A percentile compares a stretch with the other conserved stretches of the same genome.
These are phyloP conservation scores for Sebastes jordani DNA, from an alignment of 2,797 vertebrate genomes.

Conservation along the genomic window DNA sequence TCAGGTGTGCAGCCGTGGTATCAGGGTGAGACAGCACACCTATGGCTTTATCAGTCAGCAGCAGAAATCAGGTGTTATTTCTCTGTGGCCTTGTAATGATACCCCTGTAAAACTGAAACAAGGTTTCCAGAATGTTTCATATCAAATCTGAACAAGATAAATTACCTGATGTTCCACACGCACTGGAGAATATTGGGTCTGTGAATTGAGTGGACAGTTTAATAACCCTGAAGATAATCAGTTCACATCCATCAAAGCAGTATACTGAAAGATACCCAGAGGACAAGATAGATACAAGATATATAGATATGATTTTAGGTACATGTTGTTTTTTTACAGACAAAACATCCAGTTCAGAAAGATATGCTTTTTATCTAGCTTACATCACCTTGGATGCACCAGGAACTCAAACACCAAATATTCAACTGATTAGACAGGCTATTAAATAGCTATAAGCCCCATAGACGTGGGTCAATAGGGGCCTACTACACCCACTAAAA, in stretches of 20 bases:
- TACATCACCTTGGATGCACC: background rate
- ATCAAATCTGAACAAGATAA: background rate
- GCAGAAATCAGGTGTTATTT: conserved; percentile 7
- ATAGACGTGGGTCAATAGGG: too few species aligned
- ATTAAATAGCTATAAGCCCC: too few species aligned
- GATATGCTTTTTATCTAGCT: background rate
- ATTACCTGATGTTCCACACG: background rate
- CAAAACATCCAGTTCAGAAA: background rate
- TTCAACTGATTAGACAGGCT: too few species aligned
- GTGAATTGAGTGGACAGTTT: background rate
- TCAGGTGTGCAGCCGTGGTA: conserved; percentile 18
- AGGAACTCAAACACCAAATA: background rate
- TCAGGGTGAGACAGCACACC: background rate
- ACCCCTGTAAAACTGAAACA: background rate
- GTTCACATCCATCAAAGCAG: background rate
- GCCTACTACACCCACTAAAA: too few species aligned
- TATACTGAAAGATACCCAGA: background rate
- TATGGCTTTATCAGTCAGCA: conserved; percentile 11
- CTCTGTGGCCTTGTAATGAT: conserved; percentile 14
- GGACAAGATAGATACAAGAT: background rate
- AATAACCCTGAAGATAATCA: background rate
- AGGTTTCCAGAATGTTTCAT: background rate
- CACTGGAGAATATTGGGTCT: background rate
- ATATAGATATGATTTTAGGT: background rate
- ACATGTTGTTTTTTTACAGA: background rate